Base-by-base conservation (phyloP, 2,113 vertebrate species). In the Scalopus aquaticus region DNA sequence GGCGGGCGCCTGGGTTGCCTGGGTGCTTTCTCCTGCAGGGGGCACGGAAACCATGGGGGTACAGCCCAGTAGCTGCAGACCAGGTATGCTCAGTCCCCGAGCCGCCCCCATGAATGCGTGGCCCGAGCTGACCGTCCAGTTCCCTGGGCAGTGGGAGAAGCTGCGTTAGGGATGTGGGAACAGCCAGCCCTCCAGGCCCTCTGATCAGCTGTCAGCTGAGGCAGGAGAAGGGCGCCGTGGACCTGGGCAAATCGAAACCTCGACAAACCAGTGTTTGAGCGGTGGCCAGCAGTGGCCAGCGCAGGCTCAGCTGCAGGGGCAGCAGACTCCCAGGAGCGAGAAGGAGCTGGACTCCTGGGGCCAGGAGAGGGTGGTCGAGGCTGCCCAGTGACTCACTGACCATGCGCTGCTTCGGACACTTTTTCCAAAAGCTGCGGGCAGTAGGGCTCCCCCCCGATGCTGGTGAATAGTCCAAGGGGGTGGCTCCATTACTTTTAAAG, bases 401-500 rank as follows among this genome's bases (percentile, higher is more conserved):
- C 3, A 24, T 22, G 56, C 22, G 22, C 56, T 24, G 56, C 17
- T 24, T 22, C 20, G 17, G 17, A 24, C 22, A 8, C 56, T 22
- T 5, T 22, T 5, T 58, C 22, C 56, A 58, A 24, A 58, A 24
- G 56, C 13, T 9, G 54, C 56, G 9, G 56, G 5, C 54, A 13
- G 54, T 15, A 24, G 17, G 22, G 56, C 1, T 73, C 62, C 20
- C 39, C 28, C 24, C 6, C 28, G 24, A 5, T 24, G 32, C 37
- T 49, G 42, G 15, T 35, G 35, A 46, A 16, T 72, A 22, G 17
- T 60, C n/a, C 3, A 15, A 17, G 67, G 51, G n/a, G 0, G 7
- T 73, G 62, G 7, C 26, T 96, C 60, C 51, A 24, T 85, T 84
- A 10, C 10, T n/a, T 80, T 96, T 74, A 65, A 92, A 95, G 54